Evolutionary conservation across 2,888 invertebrate genomes (phyloP).

Genomic region (Podabrus alpinus): DNA sequence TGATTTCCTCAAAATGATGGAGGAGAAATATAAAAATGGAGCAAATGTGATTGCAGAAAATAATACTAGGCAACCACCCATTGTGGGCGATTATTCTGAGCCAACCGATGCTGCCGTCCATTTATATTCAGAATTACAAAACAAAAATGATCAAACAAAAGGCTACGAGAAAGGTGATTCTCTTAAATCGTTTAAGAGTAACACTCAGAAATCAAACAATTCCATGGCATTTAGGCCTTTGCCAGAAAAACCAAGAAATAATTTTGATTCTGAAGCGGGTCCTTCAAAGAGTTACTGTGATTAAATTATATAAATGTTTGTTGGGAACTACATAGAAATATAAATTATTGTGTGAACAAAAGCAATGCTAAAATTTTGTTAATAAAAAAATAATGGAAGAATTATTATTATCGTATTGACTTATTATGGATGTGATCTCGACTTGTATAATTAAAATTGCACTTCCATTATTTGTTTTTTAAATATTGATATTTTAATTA

Average conservation of each 20-base stretch:
- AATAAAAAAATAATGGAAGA: background rate
- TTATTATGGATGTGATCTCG: constrained; percentile 9
- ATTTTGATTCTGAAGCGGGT: constrained; percentile 33
- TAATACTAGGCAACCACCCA: constrained; percentile 40
- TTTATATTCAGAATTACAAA: constrained; percentile 61
- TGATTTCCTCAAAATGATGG: constrained; percentile 65
- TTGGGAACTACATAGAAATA: background rate
- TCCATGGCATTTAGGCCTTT: constrained; percentile 72
- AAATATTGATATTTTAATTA: background rate
- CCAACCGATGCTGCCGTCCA: constrained; percentile 61
- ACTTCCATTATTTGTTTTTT: constrained; percentile 6
- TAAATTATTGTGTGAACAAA: constrained; percentile 9
- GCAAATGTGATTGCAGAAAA: constrained; percentile 38
- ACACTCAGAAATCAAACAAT: constrained; percentile 37
- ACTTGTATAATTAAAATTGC: background rate
- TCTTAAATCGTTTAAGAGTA: constrained; percentile 28
- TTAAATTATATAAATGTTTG: background rate
- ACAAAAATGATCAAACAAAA: constrained; percentile 42
- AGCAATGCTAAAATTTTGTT: background rate
- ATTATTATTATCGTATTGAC: background rate
- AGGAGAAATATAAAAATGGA: constrained; percentile 59
- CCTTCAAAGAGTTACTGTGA: constrained; percentile 31
- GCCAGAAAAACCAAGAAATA: constrained; percentile 64
- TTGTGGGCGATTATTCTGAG: constrained; percentile 61
- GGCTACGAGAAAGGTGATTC: constrained; percentile 36